Evolutionary conservation across 2,113 vertebrate species (phyloP), one percentile per base, ranked within the genome.

Genomic region (Misgurnus mizolepis): DNA sequence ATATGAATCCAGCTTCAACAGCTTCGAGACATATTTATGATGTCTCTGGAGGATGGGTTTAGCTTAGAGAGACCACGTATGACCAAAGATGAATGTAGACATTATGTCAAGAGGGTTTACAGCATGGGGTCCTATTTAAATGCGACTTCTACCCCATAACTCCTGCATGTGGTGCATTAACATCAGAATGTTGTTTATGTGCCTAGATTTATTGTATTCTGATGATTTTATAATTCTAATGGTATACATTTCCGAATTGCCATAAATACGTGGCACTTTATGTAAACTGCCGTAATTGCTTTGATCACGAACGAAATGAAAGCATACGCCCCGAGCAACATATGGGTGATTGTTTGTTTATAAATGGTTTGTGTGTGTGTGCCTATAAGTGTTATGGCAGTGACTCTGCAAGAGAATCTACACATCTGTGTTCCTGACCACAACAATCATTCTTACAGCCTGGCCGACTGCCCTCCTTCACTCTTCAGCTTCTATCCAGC

Each of bases 1-100:
- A 77, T 66, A 66, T 67, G 62, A 77, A 66, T 62, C 62, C 34
- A 6, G 45, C 53, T 77, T 67, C 62, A 77, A 55, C 75, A 77
- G 60, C 75, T 77, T 77, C 62, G 22, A 34, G 75, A 77, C 75
- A 77, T 66, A 77, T 77, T 77, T 77, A 77, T 77, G 27, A 34
- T 10, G 9, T 66, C 75, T 77, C 75, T 39, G 6, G 61, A 55
- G 49, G 62, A 49, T 34, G 10, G 49, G 27, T 34, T 49, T 18
- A 76, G 73, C 43, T 39, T 41, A 76, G 22, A 64, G 47, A 77
- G 47, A 77, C 75, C 47, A 67, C 75, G 55, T 77, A 77, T 77
- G 75, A 55, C 75, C 75, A 66, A 17, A 77, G 75, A 77, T 77
- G 62, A 66, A 65, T 77, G 75, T 41, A 45, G 73, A 75, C 22